These are phyloP conservation scores for Nomada ferruginata DNA, from an alignment of 2,888 invertebrate genomes.

Conservation along the genomic window DNA sequence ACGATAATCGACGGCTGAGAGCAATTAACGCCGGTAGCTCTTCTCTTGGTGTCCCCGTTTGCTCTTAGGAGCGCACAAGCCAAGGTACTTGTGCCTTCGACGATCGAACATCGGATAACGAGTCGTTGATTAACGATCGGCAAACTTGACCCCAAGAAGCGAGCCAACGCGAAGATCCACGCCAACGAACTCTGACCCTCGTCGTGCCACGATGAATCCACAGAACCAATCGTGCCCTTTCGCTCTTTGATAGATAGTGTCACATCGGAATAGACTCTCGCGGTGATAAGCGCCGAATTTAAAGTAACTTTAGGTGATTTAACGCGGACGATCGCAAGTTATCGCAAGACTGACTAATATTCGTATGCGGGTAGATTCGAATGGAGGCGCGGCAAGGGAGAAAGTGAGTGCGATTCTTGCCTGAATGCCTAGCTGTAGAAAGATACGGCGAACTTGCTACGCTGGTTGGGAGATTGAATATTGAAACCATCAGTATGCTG, in stretches of 20 bases:
- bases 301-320: not conserved
- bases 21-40: conserved; percentile 50
- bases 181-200: conserved; percentile 61
- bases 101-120: conserved; percentile 62
- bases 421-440: too few species aligned
- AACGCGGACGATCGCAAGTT: not conserved
- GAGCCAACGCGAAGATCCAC: conserved; percentile 40
- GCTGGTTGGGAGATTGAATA: not conserved
- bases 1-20: conserved; percentile 47
- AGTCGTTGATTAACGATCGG: conserved; percentile 67
- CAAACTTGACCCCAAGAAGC: conserved; percentile 39
- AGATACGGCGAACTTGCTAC: not conserved
- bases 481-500: not conserved
- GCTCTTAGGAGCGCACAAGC: conserved; percentile 28
- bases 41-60: conserved; percentile 40
- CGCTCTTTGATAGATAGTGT: conserved; percentile 51
- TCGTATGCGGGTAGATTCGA: too few species aligned
- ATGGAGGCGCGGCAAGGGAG: too few species aligned
- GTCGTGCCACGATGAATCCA: conserved; percentile 43
- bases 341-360: not conserved
- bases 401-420: not conserved
- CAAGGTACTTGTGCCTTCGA: conserved; percentile 41
- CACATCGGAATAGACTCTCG: conserved; percentile 9
- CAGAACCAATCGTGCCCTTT: conserved; percentile 35
- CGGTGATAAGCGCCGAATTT: too few species aligned